Evolutionary conservation across 2,113 vertebrate genomes (phyloP).

Genomic region (Xiphorhynchus elegans): DNA sequence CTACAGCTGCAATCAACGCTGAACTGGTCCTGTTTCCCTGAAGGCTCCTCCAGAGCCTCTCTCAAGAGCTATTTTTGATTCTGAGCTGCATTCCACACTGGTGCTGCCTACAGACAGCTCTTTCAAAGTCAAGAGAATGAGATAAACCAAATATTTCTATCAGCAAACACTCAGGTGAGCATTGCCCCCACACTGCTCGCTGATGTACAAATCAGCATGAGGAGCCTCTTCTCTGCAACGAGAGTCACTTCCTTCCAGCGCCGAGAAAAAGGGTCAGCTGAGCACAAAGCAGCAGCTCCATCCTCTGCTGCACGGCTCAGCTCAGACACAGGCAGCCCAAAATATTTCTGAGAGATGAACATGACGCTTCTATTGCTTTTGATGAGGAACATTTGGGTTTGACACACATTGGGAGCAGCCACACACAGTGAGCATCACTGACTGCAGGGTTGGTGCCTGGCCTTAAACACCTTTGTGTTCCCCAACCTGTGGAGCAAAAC

Average conservation of each 20-base stretch:
- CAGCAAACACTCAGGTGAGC: background rate
- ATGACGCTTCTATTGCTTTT: background rate
- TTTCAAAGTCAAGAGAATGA: background rate
- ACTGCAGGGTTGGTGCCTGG: background rate
- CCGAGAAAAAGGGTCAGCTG: fast-evolving
- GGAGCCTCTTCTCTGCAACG: background rate
- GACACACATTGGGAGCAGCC: background rate
- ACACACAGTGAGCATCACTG: fast-evolving
- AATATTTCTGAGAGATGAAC: fast-evolving
- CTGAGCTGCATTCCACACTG: background rate
- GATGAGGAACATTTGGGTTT: background rate
- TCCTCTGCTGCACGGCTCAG: background rate
- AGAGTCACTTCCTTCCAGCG: background rate
- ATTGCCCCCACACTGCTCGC: background rate
- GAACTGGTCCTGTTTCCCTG: background rate
- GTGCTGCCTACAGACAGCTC: background rate
- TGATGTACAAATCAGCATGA: background rate
- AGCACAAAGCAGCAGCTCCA: background rate
- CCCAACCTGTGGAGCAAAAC: fast-evolving
- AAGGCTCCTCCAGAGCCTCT: background rate
- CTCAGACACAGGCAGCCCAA: background rate
- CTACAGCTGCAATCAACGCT: background rate
- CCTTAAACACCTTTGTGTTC: background rate
- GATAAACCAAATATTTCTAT: background rate
- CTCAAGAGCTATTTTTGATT: background rate